Percentiles rank a stretch among this genome's conserved stretches.
phyloP scores from a whole-genome alignment of 2,113 vertebrate species.

The Chunga burmeisteri region DNA sequence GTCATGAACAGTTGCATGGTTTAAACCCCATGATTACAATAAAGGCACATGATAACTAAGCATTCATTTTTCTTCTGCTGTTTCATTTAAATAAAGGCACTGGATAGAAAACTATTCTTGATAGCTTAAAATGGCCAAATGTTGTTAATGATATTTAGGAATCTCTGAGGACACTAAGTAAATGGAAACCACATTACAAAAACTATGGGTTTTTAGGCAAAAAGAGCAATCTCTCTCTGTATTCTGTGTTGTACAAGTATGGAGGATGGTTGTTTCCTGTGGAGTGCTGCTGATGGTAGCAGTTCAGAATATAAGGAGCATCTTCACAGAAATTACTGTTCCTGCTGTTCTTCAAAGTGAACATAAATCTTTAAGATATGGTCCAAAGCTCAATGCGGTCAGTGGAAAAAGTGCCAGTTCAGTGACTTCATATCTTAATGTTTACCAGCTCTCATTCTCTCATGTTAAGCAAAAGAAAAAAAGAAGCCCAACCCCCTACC shows the following conservation, averaged over 20 bases:
- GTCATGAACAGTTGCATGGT: background rate
- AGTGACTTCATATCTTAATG: background rate
- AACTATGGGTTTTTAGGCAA: background rate
- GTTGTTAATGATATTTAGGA: background rate
- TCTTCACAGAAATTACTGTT: background rate
- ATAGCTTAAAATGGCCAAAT: background rate
- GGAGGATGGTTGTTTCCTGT: background rate
- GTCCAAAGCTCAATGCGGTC: background rate
- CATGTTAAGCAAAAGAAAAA: background rate
- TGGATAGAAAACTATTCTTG: background rate
- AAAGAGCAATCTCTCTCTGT: background rate
- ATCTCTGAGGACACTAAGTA: background rate
- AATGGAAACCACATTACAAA: background rate
- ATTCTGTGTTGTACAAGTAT: background rate
- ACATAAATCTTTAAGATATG: background rate
- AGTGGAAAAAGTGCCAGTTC: background rate
- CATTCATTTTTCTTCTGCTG: background rate
- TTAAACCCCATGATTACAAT: background rate
- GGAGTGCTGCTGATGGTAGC: background rate
- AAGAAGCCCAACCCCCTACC: background rate
- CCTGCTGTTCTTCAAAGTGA: background rate
- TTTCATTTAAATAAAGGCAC: background rate
- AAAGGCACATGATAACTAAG: background rate
- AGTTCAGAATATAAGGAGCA: background rate
- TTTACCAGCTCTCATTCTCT: background rate